phyloP scores from a whole-genome alignment of 2,888 invertebrate species.

The Cerastis leucographa region DNA sequence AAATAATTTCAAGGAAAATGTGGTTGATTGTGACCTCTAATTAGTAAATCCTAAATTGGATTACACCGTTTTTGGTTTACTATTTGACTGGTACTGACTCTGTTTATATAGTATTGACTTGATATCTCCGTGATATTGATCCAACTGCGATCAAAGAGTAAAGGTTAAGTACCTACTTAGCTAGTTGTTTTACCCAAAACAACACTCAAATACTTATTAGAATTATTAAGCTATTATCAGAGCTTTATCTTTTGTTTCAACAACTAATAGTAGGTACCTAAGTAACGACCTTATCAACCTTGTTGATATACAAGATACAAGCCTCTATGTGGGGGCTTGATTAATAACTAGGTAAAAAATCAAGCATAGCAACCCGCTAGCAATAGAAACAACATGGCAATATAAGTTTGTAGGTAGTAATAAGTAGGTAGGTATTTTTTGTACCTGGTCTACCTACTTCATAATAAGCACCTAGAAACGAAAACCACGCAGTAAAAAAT shows the following conservation, averaged over 20 bases:
- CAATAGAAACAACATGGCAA: not conserved
- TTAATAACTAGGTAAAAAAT: constrained; percentile 8
- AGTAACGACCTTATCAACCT: constrained; percentile 25
- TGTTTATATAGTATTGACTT: not conserved
- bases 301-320: constrained; percentile 15
- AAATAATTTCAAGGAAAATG: not conserved
- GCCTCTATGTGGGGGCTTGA: constrained; percentile 17
- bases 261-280: constrained; percentile 12
- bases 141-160: not conserved
- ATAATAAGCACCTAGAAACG: not conserved
- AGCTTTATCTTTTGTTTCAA: constrained; percentile 20
- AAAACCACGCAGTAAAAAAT: not conserved
- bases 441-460: not conserved
- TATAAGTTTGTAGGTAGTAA: not conserved
- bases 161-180: not conserved
- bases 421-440: not conserved
- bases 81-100: not conserved
- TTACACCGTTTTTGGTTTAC: not conserved
- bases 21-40: not conserved
- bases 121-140: not conserved
- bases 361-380: not conserved
- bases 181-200: constrained; percentile 1
- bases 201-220: not conserved
- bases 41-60: not conserved
- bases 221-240: constrained; percentile 7